phyloP scores from a whole-genome alignment of 37 sponge, comb jelly and placozoan genomes.

The Chondrilla cf. caribensis region DNA sequence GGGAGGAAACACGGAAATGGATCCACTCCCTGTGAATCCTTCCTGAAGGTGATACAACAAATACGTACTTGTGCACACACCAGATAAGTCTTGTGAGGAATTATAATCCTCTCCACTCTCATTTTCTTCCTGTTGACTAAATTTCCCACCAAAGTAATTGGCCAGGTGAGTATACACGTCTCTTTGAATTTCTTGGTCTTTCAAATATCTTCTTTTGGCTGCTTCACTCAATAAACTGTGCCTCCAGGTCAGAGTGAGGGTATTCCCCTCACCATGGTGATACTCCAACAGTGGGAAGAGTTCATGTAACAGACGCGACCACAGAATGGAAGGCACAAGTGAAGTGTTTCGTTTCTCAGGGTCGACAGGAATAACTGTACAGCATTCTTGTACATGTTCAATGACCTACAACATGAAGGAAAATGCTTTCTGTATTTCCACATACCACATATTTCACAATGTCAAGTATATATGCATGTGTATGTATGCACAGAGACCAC shows the following conservation, averaged over 20 bases:
- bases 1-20: background rate
- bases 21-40: background rate
- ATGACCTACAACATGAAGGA: background rate
- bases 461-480: no score
- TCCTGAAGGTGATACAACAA: no score
- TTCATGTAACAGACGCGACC: conserved; percentile 53
- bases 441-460: no score
- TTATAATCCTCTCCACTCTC: background rate
- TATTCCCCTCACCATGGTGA: conserved; percentile 27
- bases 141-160: conserved; percentile 58
- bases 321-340: conserved; percentile 40
- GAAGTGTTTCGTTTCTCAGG: background rate
- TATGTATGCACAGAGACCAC: no score
- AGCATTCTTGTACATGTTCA: background rate
- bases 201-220: conserved; percentile 28
- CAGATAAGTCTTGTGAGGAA: background rate
- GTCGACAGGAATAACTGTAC: background rate
- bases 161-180: conserved; percentile 14
- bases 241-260: conserved; percentile 32
- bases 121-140: background rate
- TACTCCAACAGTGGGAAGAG: conserved; percentile 28
- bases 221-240: conserved; percentile 23
- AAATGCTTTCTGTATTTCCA: background rate
- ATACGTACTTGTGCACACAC: no score
- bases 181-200: background rate